Conservation (phyloP, 2,888 invertebrate species). For the Zygothrica quintamaculata region DNA sequence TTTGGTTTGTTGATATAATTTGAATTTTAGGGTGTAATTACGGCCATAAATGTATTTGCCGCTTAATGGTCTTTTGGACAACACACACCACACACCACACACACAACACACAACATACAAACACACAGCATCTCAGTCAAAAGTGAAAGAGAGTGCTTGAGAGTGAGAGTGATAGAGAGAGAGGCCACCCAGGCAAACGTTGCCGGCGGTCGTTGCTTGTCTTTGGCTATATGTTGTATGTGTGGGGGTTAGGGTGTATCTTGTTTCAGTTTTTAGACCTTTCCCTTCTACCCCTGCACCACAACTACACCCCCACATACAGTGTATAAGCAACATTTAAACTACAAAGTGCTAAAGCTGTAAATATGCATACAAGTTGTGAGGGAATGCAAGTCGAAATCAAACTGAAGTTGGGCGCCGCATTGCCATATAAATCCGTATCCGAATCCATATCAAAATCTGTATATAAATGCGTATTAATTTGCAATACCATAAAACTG, state of each 20-base stretch:
- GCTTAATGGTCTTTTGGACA: constrained; percentile 64
- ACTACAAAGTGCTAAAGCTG: constrained; percentile 74
- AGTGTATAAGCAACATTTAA: constrained; percentile 37
- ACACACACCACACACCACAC: constrained; percentile 43
- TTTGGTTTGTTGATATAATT: constrained; percentile 82
- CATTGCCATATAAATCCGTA: background rate
- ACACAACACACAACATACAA: constrained; percentile 42
- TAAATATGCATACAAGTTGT: constrained; percentile 61
- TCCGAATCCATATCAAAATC: too few relatives aligned
- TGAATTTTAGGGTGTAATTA: constrained; percentile 83
- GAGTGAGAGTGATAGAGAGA: background rate
- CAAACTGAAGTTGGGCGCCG: constrained; percentile 33
- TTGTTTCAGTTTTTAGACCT: constrained; percentile 34
- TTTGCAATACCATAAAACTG: constrained; percentile 60
- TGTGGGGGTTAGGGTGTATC: constrained; percentile 9
- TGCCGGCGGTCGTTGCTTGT: constrained; percentile 13
- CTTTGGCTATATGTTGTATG: background rate
- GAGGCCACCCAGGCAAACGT: constrained; percentile 54
- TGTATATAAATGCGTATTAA: constrained; percentile 48
- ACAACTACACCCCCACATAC: constrained; percentile 30
- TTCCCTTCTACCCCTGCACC: constrained; percentile 2
- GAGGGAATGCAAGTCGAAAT: constrained; percentile 36
- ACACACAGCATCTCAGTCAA: constrained; percentile 21
- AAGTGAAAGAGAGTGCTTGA: background rate
- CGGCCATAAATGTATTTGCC: constrained; percentile 82